Conservation (phyloP, 1,140 invertebrate genomes). For the Lasioglossum albipes region DNA sequence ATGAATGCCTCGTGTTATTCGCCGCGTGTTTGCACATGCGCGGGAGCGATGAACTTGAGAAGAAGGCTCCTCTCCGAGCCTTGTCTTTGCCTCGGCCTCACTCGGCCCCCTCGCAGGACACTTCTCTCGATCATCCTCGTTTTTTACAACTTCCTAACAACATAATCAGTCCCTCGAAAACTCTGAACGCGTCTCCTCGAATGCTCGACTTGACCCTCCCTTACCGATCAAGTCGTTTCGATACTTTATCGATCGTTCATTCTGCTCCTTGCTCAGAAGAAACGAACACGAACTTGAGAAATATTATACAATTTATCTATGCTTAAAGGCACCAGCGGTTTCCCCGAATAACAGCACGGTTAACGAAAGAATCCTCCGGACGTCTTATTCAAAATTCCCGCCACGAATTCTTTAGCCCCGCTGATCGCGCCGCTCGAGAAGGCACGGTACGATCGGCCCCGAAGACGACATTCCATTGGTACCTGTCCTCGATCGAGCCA, state of each 20-base stretch:
- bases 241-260: too few relatives aligned
- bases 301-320: too few relatives aligned
- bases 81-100: neutral
- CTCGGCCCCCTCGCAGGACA: neutral
- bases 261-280: neutral
- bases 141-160: neutral
- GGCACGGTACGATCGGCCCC: conserved; percentile 53
- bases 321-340: too few relatives aligned
- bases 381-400: neutral
- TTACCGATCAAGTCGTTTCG: too few relatives aligned
- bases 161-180: too few relatives aligned
- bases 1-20: conserved; percentile 66
- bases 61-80: conserved; percentile 16
- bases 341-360: too few relatives aligned
- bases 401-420: neutral
- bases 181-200: too few relatives aligned
- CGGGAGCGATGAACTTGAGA: conserved; percentile 77
- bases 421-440: conserved; percentile 16
- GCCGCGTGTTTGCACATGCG: conserved; percentile 70
- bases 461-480: conserved; percentile 75
- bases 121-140: neutral
- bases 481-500: conserved; percentile 73
- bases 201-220: too few relatives aligned
- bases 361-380: neutral
- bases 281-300: neutral